These are phyloP conservation scores for Apantesis nais DNA, from an alignment of 2,888 invertebrate genomes.

Conservation along the genomic window DNA sequence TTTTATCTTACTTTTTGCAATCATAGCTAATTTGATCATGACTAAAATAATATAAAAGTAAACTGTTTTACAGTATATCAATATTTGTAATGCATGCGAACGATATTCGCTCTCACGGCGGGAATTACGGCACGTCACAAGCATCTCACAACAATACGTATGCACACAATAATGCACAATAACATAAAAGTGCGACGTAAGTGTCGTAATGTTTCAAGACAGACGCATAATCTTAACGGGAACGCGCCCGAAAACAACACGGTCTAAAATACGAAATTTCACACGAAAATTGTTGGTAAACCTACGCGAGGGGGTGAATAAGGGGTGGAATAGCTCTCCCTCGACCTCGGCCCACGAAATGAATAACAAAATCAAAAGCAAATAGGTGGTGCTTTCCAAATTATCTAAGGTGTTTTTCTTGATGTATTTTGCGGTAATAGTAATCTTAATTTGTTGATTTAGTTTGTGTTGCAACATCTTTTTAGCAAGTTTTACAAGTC, in stretches of 20 bases:
- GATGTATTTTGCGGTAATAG: conserved; percentile 26
- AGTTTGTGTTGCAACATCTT: conserved; percentile 1
- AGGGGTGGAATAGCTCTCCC: conserved; percentile 41
- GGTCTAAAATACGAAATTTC: conserved; percentile 46
- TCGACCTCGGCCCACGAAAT: conserved; percentile 55
- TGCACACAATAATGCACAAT: conserved; percentile 39
- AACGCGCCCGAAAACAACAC: conserved; percentile 31
- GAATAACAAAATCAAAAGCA: conserved; percentile 73
- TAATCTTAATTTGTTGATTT: conserved; percentile 20
- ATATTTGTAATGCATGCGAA: conserved; percentile 20
- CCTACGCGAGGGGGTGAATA: conserved; percentile 40
- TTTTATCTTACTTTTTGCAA: conserved; percentile 8
- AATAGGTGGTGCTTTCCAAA: conserved; percentile 52
- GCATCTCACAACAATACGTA: conserved; percentile 30
- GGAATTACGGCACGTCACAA: conserved; percentile 36
- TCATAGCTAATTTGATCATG: not conserved
- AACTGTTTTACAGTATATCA: conserved; percentile 23
- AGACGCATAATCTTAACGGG: conserved; percentile 42
- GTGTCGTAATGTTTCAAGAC: conserved; percentile 41
- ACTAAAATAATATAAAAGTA: not conserved
- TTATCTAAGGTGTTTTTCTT: conserved; percentile 48
- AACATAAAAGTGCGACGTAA: conserved; percentile 36
- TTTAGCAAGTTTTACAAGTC: not conserved
- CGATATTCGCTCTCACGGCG: conserved; percentile 18
- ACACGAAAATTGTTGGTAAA: conserved; percentile 50